Evolutionary conservation across 2,113 vertebrate genomes (phyloP), one percentile per base, ranked within the genome.

Genomic region (Nettapus auritus): DNA sequence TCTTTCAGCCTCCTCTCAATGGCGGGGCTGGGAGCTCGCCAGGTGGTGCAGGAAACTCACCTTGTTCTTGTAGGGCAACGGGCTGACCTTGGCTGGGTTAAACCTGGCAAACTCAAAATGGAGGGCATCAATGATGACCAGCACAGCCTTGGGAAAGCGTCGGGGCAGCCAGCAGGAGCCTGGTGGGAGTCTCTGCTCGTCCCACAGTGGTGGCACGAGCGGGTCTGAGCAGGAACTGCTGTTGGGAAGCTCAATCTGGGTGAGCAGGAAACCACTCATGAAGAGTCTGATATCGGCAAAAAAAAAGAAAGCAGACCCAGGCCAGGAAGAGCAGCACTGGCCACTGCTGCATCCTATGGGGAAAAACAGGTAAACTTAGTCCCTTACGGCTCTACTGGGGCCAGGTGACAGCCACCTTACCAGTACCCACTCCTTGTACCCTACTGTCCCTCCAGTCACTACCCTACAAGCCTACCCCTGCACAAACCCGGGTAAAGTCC

Each of bases 101-200:
- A 95, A 98, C n/a, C 73, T 98, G 80, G 99, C 98, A 5, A 99
- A 99, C 94, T 99, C 99, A 10, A 99, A 98, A 83, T 98, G 98
- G 25, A 99, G 97, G 11, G 99, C 99, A 11, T 99, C 99, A 3
- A 99, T 97, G 64, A 99, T 97, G 83, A 99, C 91, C 6, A 99
- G 93, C 53, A 99, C 98, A 0, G 98, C 98, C 69, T 98, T 96
- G 20, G 98, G 94, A 74, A 99, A 99, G 5, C 98, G 98, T 3
- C 97, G 98, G 25, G 96, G 97, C 25, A 97, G 94, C 93, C 97
- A 98, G 86, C 99, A 99, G 97, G 99, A 98, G 83, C 98, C 98
- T 0, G 85, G 95, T 0, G 92, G 57, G 23, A 94, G 87, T 69
- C 76, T n/a, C 77, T 80, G 64, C 82, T 95, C 62, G 50, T 60